Evolutionary conservation across 2,888 invertebrate genomes (phyloP), one percentile per base, ranked within the genome.

Genomic region (Xestia sexstrigata): DNA sequence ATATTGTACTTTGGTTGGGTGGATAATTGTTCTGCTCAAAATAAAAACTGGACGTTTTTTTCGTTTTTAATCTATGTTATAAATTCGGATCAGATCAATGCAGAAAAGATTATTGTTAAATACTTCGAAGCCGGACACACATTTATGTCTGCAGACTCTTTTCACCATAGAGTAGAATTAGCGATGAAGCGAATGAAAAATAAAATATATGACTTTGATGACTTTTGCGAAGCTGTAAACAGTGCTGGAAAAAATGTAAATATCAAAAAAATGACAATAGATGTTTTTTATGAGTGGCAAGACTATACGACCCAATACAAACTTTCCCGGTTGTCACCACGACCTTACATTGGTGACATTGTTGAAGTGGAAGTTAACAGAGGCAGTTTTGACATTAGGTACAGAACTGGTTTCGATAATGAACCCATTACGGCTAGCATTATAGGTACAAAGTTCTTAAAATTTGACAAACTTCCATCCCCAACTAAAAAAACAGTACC

Each of bases 141-240:
- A n/a, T n/a, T n/a, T n/a, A n/a, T n/a, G n/a, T n/a, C n/a, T n/a
- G n/a, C n/a, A n/a, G n/a, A n/a, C n/a, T 49, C 49, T 55, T 69
- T 69, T 69, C 67, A 67, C 49, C 67, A 67, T 49, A 67, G 67
- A 66, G 45, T 66, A 66, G 68, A 68, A 52, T 68, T 68, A n/a
- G 52, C 52, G 23, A 68, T 68, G 52, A 52, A 68, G 68, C 52
- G 47, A 47, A 67, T 67, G 15, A 66, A 66, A 66, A 66, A 45
- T 66, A 66, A 66, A 26, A 45, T 45, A 45, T 42, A 63, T 62
- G 62, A 62, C 35, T 62, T 62, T 62, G 62, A 65, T 42, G 65
- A 65, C n/a, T 42, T 45, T 65, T 65, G 60, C 60, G 63, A 63
- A 63, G 63, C 63, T 63, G 63, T 63, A 63, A 63, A 17, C 30